Percentiles rank a stretch among this genome's conserved stretches.
These are phyloP conservation scores for Porphyrio hochstetteri DNA, from an alignment of 2,113 vertebrate genomes.

Conservation along the genomic window DNA sequence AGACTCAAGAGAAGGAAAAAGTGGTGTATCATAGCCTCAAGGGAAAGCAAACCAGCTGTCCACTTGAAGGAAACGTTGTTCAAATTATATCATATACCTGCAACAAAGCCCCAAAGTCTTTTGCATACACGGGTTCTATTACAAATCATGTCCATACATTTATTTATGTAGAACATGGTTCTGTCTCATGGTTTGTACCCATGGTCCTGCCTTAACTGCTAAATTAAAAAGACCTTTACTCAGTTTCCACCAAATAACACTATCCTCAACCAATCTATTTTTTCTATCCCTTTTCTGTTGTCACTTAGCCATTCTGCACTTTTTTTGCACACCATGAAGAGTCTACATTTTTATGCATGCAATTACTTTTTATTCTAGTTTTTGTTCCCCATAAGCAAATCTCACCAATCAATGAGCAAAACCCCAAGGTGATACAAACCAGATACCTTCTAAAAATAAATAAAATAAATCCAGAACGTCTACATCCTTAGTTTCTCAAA, in stretches of 20 bases:
- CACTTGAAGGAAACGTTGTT: conserved; percentile 8
- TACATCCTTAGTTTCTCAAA: neutral
- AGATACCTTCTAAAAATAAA: neutral
- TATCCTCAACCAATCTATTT: neutral
- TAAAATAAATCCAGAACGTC: neutral
- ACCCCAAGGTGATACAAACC: neutral
- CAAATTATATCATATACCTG: neutral
- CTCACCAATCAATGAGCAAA: neutral
- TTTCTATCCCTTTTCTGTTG: neutral
- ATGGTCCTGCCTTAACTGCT: neutral
- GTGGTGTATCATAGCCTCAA: neutral
- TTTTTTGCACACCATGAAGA: neutral
- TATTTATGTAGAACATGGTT: neutral
- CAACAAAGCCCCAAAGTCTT: neutral
- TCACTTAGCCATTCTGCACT: neutral
- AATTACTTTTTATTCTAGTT: neutral
- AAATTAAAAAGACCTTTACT: neutral
- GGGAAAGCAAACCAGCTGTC: conserved; percentile 24
- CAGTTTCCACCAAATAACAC: neutral
- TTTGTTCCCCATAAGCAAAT: neutral
- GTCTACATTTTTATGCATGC: neutral
- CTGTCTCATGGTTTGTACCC: neutral
- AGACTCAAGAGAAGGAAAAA: neutral
- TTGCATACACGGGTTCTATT: neutral
- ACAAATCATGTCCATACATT: neutral